Percentiles rank a stretch among this genome's conserved stretches.
Conservation (phyloP, 1,140 invertebrate species). For the Lepidurus arcticus region DNA sequence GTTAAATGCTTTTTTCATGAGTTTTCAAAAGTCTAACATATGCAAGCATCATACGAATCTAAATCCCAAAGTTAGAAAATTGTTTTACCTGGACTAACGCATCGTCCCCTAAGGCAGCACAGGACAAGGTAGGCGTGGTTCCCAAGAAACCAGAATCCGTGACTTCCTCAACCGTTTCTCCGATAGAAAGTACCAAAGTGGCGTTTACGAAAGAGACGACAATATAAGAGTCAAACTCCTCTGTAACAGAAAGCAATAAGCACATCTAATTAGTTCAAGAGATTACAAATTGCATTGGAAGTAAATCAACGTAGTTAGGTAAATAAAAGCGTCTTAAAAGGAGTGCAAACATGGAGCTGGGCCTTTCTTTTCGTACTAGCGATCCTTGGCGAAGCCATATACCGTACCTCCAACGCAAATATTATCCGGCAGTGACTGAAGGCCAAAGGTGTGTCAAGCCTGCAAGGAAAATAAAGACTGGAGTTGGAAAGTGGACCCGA, state of each 20-base stretch:
- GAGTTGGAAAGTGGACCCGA: conserved; percentile 57
- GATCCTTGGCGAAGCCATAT: background rate
- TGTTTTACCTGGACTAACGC: conserved; percentile 83
- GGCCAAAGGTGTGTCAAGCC: conserved; percentile 37
- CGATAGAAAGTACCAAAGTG: conserved; percentile 96
- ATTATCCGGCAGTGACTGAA: background rate
- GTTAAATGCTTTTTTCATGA: conserved; percentile 40
- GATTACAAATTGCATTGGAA: background rate
- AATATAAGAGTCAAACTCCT: conserved; percentile 99
- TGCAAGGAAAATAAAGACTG: conserved; percentile 59
- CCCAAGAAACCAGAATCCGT: conserved; percentile 98
- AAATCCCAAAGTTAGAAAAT: background rate
- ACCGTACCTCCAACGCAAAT: conserved; percentile 7
- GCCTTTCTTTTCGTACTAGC: background rate
- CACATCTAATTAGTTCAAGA: conserved; percentile 27
- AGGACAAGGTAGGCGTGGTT: conserved; percentile 94
- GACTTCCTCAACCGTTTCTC: conserved; percentile 99
- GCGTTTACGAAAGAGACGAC: conserved; percentile 99
- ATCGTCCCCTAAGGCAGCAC: conserved; percentile 94
- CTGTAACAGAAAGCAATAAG: conserved; percentile 56
- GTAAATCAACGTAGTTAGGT: background rate
- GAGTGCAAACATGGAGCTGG: background rate
- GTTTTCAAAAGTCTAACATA: conserved; percentile 30
- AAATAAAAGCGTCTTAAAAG: background rate
- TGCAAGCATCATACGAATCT: conserved; percentile 11